Conservation (phyloP, 2,888 invertebrate genomes). For the Erebia ligea region DNA sequence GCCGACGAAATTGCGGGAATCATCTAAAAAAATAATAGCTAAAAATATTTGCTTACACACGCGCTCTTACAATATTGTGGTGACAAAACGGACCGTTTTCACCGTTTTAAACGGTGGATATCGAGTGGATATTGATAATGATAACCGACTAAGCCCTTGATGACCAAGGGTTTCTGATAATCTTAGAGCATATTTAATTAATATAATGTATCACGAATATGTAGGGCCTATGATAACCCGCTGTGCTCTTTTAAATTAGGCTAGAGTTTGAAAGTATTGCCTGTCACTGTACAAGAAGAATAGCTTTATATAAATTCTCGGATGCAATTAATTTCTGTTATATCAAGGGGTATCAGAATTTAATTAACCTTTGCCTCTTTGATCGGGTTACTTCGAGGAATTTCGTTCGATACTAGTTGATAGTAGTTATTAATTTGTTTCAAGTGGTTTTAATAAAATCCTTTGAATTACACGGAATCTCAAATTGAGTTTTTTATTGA, state of each 20-base stretch:
- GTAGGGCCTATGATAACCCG: constrained; percentile 21
- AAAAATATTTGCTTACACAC: no score
- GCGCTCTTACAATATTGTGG: no score
- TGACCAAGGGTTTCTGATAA: no score
- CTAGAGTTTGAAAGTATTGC: constrained; percentile 53
- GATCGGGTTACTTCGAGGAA: constrained; percentile 25
- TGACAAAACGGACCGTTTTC: no score
- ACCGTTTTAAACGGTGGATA: no score
- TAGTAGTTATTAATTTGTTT: constrained; percentile 19
- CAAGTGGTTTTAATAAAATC: constrained; percentile 4
- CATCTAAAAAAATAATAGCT: no score
- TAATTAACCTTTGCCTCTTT: constrained; percentile 57
- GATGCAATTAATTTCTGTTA: constrained; percentile 74
- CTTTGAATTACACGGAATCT: neutral
- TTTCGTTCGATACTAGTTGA: constrained; percentile 20
- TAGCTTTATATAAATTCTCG: constrained; percentile 73
- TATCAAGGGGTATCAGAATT: constrained; percentile 65
- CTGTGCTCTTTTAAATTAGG: constrained; percentile 40
- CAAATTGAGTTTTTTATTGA: neutral
- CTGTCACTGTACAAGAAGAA: constrained; percentile 71
- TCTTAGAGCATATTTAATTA: no score
- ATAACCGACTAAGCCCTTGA: no score
- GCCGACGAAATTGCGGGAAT: no score
- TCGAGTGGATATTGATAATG: no score
- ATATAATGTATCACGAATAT: no score